Evolutionary conservation across 2,888 invertebrate genomes (phyloP).

Genomic region (Ochropacha duplaris): DNA sequence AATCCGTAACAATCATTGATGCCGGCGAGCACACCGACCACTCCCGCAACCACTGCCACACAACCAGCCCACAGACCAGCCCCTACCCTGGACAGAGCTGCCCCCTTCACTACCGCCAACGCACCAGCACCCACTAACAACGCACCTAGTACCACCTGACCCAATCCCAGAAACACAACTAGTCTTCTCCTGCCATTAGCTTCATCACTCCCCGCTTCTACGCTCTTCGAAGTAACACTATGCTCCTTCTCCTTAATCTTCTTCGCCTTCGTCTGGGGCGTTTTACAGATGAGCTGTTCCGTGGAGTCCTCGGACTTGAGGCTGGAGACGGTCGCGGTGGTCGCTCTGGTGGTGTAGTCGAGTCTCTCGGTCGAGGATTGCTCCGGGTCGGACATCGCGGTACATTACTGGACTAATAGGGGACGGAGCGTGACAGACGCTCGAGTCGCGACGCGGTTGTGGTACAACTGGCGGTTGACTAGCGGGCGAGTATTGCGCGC

Average conservation of each 20-base stretch:
- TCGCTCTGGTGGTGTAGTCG: conserved; percentile 44
- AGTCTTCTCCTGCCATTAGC: conserved; percentile 44
- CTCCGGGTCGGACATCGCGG: conserved; percentile 35
- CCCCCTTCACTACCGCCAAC: conserved; percentile 84
- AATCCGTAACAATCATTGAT: conserved; percentile 82
- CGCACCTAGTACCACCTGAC: conserved; percentile 85
- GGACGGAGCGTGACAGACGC: neutral
- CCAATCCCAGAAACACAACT: conserved; percentile 81
- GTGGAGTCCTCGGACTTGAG: conserved; percentile 81
- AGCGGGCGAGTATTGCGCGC: neutral
- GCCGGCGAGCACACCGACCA: conserved; percentile 84
- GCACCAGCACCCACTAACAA: conserved; percentile 85
- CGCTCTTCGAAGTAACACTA: conserved; percentile 72
- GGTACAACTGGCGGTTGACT: neutral
- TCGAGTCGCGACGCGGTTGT: conserved; percentile 2
- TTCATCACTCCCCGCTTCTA: conserved; percentile 62
- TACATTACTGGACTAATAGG: neutral
- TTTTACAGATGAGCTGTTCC: conserved; percentile 82
- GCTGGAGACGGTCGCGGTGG: conserved; percentile 73
- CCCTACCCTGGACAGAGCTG: conserved; percentile 82
- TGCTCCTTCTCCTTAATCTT: conserved; percentile 30
- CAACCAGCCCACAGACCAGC: conserved; percentile 88
- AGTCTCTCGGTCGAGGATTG: conserved; percentile 41
- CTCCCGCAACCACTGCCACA: conserved; percentile 84
- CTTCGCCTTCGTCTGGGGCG: conserved; percentile 63